Evolutionary conservation across 2,113 vertebrate genomes (phyloP), one percentile per base, ranked within the genome.

Genomic region (Bos javanicus): DNA sequence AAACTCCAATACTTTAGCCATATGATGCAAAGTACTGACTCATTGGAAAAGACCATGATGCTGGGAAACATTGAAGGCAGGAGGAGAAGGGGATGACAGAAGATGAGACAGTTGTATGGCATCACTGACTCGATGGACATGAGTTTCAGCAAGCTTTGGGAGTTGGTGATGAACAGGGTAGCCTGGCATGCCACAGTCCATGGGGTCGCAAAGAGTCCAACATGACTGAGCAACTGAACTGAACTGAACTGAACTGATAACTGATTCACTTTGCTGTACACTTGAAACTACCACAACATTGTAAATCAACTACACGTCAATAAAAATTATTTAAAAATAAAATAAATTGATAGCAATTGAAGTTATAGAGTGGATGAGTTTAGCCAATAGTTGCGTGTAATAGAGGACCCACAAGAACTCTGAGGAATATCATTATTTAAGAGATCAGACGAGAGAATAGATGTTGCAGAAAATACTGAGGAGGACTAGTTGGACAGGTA

Each of bases 151-250:
- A 71, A 67, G 33, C 33, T 67, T 67, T 36, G 64, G 33, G 33
- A 67, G 17, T 36, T 71, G 64, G 17, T 36, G 33, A 71, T 36
- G 64, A 36, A 71, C 17, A 71, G 64, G 64, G n/a, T 21, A 36
- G 64, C n/a, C 9, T 71, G 9, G n/a, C n/a, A 21, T 71, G n/a
- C n/a, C 0, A 0, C 64, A 71, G 17, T 71, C 64, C 17, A 11
- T 21, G n/a, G 64, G 9, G n/a, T 36, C 2, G 0, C n/a, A 36
- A 36, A 36, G n/a, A 36, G 17, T 21, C 5, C 2, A 17, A 71
- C n/a, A 0, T 11, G n/a, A 11, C 64, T 67, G 64, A 67, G 64
- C n/a, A 67, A 36, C n/a, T 21, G 64, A n/a, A 67, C 33, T n/a
- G 62, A n/a, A 67, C 33, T n/a, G 62, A 59, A 60, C 59, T 62